phyloP scores from a whole-genome alignment of 2,888 invertebrate species.

The Dasysyrphus albostriatus region DNA sequence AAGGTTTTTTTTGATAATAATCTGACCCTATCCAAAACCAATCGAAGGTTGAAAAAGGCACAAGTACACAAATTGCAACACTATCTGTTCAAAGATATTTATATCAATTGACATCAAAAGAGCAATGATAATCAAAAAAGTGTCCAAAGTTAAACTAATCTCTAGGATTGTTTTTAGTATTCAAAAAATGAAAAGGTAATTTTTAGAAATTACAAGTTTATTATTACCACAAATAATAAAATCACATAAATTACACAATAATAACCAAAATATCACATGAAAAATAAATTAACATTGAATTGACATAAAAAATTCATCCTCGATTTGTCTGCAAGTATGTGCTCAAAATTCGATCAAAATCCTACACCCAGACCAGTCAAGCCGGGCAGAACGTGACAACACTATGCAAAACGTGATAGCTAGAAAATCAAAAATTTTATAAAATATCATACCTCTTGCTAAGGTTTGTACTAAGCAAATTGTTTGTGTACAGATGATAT shows the following conservation, averaged over 20 bases:
- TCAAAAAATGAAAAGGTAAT: slow-evolving; percentile 49
- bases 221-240: slow-evolving; percentile 34
- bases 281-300: slow-evolving; percentile 19
- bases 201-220: slow-evolving; percentile 57
- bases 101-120: too few species aligned
- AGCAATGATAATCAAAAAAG: too few species aligned
- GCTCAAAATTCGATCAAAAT: slow-evolving; percentile 56
- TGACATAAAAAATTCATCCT: slow-evolving; percentile 15
- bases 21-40: too few species aligned
- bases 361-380: not conserved
- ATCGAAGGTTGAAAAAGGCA: too few species aligned
- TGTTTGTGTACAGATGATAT: slow-evolving; percentile 28
- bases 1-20: too few species aligned
- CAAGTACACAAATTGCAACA: too few species aligned
- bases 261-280: slow-evolving; percentile 24
- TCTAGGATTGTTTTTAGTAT: slow-evolving; percentile 15
- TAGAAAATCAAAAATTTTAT: slow-evolving; percentile 15
- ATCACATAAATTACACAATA: slow-evolving; percentile 54
- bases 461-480: not conserved
- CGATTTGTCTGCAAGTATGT: slow-evolving; percentile 26
- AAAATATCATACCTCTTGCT: not conserved
- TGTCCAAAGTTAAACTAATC: not conserved
- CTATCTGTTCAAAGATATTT: not conserved
- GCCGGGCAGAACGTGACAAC: slow-evolving; percentile 48
- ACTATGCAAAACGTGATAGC: not conserved